Conservation (phyloP, 2,113 vertebrate species). For the Phyllostomus hastatus region DNA sequence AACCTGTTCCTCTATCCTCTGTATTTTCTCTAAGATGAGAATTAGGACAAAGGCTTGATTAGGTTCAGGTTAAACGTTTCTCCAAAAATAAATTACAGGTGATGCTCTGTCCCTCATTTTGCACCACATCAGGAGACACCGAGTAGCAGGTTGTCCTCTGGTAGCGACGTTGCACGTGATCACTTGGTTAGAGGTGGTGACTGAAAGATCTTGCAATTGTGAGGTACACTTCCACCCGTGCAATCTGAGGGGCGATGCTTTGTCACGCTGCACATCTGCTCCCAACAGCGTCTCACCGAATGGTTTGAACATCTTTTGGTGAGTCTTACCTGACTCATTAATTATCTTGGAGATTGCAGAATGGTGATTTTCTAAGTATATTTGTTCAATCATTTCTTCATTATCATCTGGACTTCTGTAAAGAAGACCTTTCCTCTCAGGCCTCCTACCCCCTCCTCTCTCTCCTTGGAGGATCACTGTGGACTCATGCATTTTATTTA, state of each 20-base stretch:
- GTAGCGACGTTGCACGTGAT: neutral
- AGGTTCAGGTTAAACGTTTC: neutral
- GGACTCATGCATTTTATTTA: neutral
- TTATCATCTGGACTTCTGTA: neutral
- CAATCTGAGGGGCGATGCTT: neutral
- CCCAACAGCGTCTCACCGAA: neutral
- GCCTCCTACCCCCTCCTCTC: neutral
- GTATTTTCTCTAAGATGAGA: neutral
- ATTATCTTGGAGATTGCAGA: neutral
- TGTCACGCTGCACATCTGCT: neutral
- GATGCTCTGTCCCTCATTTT: neutral
- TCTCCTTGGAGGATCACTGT: neutral
- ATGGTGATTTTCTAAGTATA: neutral
- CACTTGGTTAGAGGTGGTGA: neutral
- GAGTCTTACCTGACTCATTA: neutral
- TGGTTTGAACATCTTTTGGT: neutral
- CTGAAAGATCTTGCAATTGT: accelerated
- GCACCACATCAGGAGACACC: neutral
- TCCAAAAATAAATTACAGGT: neutral
- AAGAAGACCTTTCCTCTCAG: neutral
- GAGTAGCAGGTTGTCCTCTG: neutral
- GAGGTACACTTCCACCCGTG: neutral
- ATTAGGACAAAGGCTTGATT: neutral
- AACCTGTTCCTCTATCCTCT: neutral
- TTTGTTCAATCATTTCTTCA: neutral